Conservation (phyloP, 53 echinoderm and acorn worm species). For the Patiria pectinifera region DNA sequence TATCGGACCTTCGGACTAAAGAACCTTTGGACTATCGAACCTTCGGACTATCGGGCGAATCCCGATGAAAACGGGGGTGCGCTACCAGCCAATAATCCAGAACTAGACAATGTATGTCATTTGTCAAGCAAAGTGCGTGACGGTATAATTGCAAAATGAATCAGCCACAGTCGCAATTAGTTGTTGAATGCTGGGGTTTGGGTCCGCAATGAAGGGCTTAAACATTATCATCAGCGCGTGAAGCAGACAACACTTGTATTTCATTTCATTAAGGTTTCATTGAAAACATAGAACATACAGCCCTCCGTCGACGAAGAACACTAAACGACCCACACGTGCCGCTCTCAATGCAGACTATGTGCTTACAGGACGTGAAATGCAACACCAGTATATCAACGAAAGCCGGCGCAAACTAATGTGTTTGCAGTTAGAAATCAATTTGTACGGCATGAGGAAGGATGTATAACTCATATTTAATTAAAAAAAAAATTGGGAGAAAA, state of each 20-base stretch:
- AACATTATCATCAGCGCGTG: background rate
- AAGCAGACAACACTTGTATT: too few relatives aligned
- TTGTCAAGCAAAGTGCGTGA: background rate
- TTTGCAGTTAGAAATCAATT: conserved; percentile 55
- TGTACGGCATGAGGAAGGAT: too few relatives aligned
- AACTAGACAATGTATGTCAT: background rate
- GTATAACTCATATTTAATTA: too few relatives aligned
- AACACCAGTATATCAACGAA: conserved; percentile 1
- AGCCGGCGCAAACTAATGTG: conserved; percentile 38
- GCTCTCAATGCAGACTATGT: background rate
- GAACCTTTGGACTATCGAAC: too few relatives aligned
- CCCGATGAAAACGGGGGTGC: too few relatives aligned
- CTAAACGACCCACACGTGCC: too few relatives aligned
- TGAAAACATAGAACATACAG: background rate
- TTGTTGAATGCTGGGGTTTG: background rate
- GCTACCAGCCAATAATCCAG: background rate
- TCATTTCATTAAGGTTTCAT: too few relatives aligned
- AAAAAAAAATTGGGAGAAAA: too few relatives aligned
- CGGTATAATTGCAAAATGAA: background rate
- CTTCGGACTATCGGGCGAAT: too few relatives aligned
- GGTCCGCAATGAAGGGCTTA: background rate
- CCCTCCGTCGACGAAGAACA: background rate
- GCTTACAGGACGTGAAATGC: background rate
- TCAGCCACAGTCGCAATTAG: background rate
- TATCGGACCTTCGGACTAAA: too few relatives aligned